Base-by-base conservation (phyloP, 2,797 vertebrate species). In the Rallus crepitans region DNA sequence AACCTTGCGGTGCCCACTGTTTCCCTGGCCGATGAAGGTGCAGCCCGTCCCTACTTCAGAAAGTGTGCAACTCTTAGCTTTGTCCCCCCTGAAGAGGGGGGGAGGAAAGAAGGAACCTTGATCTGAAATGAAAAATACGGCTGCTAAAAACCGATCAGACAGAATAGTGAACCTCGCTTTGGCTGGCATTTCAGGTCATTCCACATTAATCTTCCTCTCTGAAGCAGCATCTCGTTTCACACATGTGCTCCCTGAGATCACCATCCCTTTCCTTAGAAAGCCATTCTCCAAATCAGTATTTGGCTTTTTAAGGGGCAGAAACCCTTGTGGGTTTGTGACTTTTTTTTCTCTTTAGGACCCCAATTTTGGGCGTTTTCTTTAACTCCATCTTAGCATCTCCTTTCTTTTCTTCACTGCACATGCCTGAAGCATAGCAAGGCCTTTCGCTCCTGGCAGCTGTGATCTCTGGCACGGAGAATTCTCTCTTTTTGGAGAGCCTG, bases 381-480 rank as follows among this genome's bases (percentile, higher is more conserved):
- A 73, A 61, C 13, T 59, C 59, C 75, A 31, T 25, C 4, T 82
- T 12, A 55, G 33, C 53, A 45, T 31, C 33, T 52, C 2, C 0
- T 17, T 47, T 28, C 50, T 60, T 53, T 20, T 23, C 59, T 30
- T 13, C 24, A 12, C 48, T 39, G 11, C 5, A 12, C 15, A 1
- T 6, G 3, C 37, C 27, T 1, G 0, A 39, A 37, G 8, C 11
- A 0, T 28, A 11, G 19, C 1, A 1, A 78, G 48, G 48, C 40
- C 40, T 40, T 40, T 40, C 15, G 7, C 40, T 40, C 40, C 40
- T 40, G 40, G 15, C 40, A 3, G 40, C 40, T 40, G 31, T 17
- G 11, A 28, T n/a, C 28, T 52, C 59, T 37, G 8, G 15, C 23
- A 6, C 6, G 27, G 23, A 2, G 30, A 66, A 40, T 25, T 48